Evolutionary conservation across 2,113 vertebrate genomes (phyloP).

Genomic region (Ondatra zibethicus): DNA sequence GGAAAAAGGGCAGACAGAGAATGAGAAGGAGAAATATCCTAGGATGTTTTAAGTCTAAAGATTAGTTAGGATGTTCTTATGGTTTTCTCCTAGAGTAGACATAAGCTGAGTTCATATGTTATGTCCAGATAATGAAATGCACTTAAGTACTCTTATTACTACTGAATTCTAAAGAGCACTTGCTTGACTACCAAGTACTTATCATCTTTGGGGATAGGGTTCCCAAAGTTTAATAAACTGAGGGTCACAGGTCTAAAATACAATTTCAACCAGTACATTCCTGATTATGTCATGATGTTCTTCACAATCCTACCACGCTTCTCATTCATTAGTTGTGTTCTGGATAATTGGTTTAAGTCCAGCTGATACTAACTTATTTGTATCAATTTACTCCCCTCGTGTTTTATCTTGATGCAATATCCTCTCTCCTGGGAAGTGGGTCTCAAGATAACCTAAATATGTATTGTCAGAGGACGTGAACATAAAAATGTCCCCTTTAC

Average conservation of each 20-base stretch:
- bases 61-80: neutral
- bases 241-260: neutral
- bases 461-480: neutral
- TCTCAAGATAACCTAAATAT: neutral
- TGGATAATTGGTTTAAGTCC: neutral
- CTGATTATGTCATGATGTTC: neutral
- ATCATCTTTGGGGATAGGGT: neutral
- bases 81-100: neutral
- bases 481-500: neutral
- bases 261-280: neutral
- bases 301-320: neutral
- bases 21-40: neutral
- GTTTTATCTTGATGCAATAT: neutral
- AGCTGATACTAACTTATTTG: neutral
- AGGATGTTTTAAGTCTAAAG: neutral
- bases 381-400: neutral
- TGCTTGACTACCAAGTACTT: neutral
- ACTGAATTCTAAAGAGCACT: conserved; percentile 12
- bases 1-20: neutral
- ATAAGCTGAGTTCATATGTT: neutral
- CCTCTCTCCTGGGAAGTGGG: neutral
- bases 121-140: neutral
- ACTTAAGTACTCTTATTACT: neutral
- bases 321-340: neutral
- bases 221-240: neutral